Evolutionary conservation across 2,888 invertebrate species (phyloP).

Genomic region (Dione vanillae): DNA sequence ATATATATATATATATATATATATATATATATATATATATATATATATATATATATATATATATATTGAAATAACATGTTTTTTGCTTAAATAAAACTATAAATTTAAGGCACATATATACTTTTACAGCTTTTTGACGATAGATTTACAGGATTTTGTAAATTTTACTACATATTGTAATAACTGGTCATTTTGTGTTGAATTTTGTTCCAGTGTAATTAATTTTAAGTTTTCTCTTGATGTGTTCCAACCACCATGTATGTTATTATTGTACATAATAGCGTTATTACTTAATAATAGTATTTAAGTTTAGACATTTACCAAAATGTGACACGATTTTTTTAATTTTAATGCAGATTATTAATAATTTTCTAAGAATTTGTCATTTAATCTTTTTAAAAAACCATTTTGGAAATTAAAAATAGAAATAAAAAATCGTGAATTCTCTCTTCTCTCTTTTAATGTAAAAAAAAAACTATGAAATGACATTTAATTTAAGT

Average conservation of each 20-base stretch:
- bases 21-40: constrained; percentile 1
- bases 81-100: neutral
- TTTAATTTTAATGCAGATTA: constrained; percentile 33
- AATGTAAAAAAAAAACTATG: constrained; percentile 46
- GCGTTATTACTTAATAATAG: constrained; percentile 49
- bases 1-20: constrained; percentile 4
- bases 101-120: constrained; percentile 7
- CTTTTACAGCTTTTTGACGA: constrained; percentile 19
- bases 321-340: constrained; percentile 41
- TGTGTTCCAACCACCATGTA: constrained; percentile 71
- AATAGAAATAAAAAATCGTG: constrained; percentile 40
- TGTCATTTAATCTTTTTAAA: neutral
- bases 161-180: constrained; percentile 29
- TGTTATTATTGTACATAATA: constrained; percentile 54
- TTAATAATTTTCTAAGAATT: constrained; percentile 4
- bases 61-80: constrained; percentile 10
- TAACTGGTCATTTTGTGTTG: constrained; percentile 42
- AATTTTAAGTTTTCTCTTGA: constrained; percentile 47
- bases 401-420: constrained; percentile 32
- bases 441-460: constrained; percentile 22
- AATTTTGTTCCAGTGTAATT: constrained; percentile 44
- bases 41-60: neutral
- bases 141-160: constrained; percentile 11
- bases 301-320: constrained; percentile 51
- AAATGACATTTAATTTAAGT: constrained; percentile 50